These are phyloP conservation scores for Pristionchus arcanus DNA, from an alignment of 2,888 invertebrate genomes.

Conservation along the genomic window DNA sequence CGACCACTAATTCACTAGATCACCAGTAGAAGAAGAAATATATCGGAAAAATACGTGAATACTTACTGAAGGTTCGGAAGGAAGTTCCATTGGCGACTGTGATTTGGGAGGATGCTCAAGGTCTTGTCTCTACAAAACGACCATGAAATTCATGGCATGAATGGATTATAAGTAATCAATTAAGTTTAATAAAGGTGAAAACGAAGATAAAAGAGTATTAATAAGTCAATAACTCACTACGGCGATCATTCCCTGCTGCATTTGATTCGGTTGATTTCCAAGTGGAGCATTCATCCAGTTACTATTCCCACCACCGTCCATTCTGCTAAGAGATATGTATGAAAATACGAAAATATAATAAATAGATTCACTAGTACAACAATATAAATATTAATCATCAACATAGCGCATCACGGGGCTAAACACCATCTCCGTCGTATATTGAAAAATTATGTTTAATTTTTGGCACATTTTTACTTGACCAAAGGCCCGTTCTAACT, in stretches of 20 bases:
- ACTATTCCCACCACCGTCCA: background rate
- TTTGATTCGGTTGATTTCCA: background rate
- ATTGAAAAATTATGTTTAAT: too few relatives aligned
- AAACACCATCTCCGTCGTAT: too few relatives aligned
- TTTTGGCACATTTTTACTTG: too few relatives aligned
- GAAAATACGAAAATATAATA: background rate
- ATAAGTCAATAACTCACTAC: background rate
- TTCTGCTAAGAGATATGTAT: background rate
- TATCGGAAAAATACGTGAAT: background rate
- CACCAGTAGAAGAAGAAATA: too few relatives aligned
- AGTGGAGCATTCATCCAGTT: constrained; percentile 22
- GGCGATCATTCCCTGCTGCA: background rate
- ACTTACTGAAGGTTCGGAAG: constrained; percentile 53
- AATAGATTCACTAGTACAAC: too few relatives aligned
- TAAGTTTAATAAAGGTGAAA: too few relatives aligned
- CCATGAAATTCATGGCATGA: background rate
- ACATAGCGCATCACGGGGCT: too few relatives aligned
- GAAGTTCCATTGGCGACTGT: constrained; percentile 16
- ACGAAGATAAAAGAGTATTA: background rate
- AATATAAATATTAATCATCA: too few relatives aligned
- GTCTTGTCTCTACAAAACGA: background rate
- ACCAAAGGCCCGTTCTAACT: too few relatives aligned
- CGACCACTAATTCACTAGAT: too few relatives aligned
- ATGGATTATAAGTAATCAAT: too few relatives aligned
- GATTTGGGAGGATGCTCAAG: background rate